A percentile compares a stretch with the other conserved stretches of the same genome.
Evolutionary conservation across 2,888 invertebrate species (phyloP).

Genomic region (Apodemia zela): DNA sequence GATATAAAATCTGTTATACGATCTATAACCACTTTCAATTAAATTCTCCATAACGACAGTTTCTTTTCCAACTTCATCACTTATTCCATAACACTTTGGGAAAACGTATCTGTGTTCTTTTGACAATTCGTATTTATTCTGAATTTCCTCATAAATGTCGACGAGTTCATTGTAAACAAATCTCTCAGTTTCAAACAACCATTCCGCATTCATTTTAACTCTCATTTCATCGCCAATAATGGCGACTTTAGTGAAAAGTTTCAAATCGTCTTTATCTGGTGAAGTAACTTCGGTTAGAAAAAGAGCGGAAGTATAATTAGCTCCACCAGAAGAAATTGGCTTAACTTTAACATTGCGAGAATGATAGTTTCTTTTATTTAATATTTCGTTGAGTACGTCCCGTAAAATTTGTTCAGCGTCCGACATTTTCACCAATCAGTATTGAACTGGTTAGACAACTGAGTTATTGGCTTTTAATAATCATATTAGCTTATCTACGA

Average conservation of each 20-base stretch:
- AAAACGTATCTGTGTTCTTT: conserved; percentile 40
- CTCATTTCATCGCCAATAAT: conserved; percentile 45
- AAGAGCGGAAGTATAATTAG: too few species aligned
- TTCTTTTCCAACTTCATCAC: conserved; percentile 39
- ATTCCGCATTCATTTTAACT: conserved; percentile 30
- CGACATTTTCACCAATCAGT: too few species aligned
- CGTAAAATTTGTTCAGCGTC: too few species aligned
- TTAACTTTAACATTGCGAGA: too few species aligned
- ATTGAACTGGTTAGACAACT: too few species aligned
- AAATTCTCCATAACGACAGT: conserved; percentile 56
- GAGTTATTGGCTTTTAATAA: too few species aligned
- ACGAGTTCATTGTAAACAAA: conserved; percentile 45
- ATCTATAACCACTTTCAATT: conserved; percentile 40
- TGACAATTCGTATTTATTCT: conserved; percentile 40
- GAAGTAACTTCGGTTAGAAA: conserved; percentile 38
- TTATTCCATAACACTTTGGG: conserved; percentile 47
- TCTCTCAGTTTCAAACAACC: conserved; percentile 45
- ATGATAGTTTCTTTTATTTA: too few species aligned
- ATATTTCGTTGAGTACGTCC: too few species aligned
- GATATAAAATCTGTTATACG: conserved; percentile 46
- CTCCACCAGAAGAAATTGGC: too few species aligned
- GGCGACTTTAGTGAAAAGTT: conserved; percentile 42
- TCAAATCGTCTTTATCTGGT: conserved; percentile 35
- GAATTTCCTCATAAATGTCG: conserved; percentile 40
- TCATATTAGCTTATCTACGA: too few species aligned